phyloP scores from a whole-genome alignment of 1,140 invertebrate genomes.

The Medauroidea extradentata region DNA sequence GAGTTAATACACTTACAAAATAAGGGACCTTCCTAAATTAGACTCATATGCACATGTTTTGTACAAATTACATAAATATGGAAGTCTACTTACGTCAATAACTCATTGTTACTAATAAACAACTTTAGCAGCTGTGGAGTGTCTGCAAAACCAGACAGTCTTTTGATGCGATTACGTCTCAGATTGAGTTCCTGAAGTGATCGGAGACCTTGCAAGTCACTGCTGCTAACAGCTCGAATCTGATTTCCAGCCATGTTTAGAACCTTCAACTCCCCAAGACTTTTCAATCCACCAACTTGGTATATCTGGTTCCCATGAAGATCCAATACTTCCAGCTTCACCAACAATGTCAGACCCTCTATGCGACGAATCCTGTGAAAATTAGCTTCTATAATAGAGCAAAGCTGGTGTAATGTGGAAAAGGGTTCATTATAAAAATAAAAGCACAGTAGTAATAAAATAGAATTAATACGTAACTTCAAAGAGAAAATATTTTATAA shows the following conservation, averaged over 20 bases:
- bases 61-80: background rate
- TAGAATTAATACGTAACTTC: slow-evolving; percentile 1
- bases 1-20: too few relatives aligned
- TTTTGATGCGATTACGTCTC: slow-evolving; percentile 75
- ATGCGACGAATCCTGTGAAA: slow-evolving; percentile 62
- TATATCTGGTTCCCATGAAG: slow-evolving; percentile 85
- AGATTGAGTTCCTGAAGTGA: slow-evolving; percentile 82
- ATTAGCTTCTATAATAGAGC: slow-evolving; percentile 1
- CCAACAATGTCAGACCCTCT: slow-evolving; percentile 65
- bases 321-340: slow-evolving; percentile 82
- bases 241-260: slow-evolving; percentile 89
- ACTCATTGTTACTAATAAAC: slow-evolving; percentile 82
- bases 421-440: too few relatives aligned
- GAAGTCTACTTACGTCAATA: slow-evolving; percentile 55
- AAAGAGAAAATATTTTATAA: slow-evolving; percentile 5
- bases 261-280: slow-evolving; percentile 70
- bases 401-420: too few relatives aligned
- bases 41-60: too few relatives aligned
- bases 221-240: slow-evolving; percentile 64
- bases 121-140: slow-evolving; percentile 75
- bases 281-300: slow-evolving; percentile 56
- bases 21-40: too few relatives aligned
- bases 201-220: slow-evolving; percentile 68
- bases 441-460: background rate
- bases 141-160: slow-evolving; percentile 73